Percentiles rank a stretch among this genome's conserved stretches.
Conservation (phyloP, 2,888 invertebrate genomes). For the Polyommatus iphigenia region DNA sequence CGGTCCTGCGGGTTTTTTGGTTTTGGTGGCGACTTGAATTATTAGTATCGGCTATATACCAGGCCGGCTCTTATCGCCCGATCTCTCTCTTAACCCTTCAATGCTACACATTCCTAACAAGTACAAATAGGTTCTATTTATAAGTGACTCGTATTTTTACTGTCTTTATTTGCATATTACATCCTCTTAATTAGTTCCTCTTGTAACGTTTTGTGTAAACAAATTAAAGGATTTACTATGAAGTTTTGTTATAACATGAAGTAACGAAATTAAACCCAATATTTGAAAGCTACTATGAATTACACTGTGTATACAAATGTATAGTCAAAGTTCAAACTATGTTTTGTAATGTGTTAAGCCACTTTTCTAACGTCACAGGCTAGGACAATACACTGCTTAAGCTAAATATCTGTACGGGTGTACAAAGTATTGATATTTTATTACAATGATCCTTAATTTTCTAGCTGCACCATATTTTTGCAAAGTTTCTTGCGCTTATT, state of each 20-base stretch:
- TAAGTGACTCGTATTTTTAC: slow-evolving; percentile 27
- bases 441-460: background rate
- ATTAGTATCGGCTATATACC: slow-evolving; percentile 59
- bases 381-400: no score
- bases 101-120: slow-evolving; percentile 62
- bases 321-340: no score
- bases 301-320: no score
- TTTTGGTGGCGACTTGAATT: slow-evolving; percentile 59
- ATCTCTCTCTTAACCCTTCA: slow-evolving; percentile 75
- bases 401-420: no score
- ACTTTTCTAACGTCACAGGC: no score
- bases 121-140: slow-evolving; percentile 40
- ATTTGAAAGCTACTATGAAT: background rate
- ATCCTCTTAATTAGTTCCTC: slow-evolving; percentile 11
- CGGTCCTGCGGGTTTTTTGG: slow-evolving; percentile 63
- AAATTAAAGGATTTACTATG: background rate
- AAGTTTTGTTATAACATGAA: background rate
- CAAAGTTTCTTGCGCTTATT: background rate
- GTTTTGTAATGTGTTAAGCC: no score
- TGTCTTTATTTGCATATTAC: slow-evolving; percentile 22
- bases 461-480: background rate
- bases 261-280: background rate
- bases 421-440: background rate
- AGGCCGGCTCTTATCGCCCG: slow-evolving; percentile 65
- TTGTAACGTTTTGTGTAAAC: slow-evolving; percentile 7